These are phyloP conservation scores for Drosophila sulfurigaster DNA, from an alignment of 1,140 invertebrate genomes.

Conservation along the genomic window DNA sequence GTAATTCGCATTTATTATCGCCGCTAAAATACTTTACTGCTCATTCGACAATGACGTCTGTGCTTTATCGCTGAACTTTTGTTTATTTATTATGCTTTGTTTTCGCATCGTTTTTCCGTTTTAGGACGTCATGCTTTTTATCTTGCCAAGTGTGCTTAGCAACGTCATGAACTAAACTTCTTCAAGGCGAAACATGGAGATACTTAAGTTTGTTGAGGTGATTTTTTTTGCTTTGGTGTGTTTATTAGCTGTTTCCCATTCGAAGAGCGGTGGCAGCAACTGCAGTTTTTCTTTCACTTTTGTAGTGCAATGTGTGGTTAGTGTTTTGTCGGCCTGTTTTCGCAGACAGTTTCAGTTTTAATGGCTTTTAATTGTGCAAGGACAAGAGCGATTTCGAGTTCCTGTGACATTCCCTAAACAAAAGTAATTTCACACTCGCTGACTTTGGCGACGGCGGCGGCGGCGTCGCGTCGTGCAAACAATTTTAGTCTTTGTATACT, in stretches of 20 bases:
- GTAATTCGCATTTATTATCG: constrained; percentile 16
- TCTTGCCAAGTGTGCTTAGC: constrained; percentile 7
- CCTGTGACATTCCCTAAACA: constrained; percentile 60
- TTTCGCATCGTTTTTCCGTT: constrained; percentile 19
- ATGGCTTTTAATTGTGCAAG: constrained; percentile 77
- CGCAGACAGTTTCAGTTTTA: constrained; percentile 56
- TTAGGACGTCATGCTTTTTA: constrained; percentile 22
- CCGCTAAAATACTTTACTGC: neutral
- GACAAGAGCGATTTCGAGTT: constrained; percentile 11
- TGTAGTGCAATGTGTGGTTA: neutral
- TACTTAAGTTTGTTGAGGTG: constrained; percentile 4
- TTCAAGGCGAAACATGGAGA: neutral
- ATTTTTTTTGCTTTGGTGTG: neutral
- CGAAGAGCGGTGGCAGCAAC: neutral
- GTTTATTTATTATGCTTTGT: constrained; percentile 34
- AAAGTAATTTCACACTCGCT: constrained; percentile 84
- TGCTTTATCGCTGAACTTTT: constrained; percentile 30
- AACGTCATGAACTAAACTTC: constrained; percentile 35
- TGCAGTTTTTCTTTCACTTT: constrained; percentile 5
- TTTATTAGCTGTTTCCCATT: constrained; percentile 6
- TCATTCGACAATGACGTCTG: constrained; percentile 40
- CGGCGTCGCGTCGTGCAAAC: constrained; percentile 59
- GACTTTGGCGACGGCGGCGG: constrained; percentile 54
- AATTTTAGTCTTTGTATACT: constrained; percentile 57
- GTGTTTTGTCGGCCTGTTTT: constrained; percentile 14